Evolutionary conservation across 1,140 invertebrate genomes (phyloP).

Genomic region (Chlorops oryzae): DNA sequence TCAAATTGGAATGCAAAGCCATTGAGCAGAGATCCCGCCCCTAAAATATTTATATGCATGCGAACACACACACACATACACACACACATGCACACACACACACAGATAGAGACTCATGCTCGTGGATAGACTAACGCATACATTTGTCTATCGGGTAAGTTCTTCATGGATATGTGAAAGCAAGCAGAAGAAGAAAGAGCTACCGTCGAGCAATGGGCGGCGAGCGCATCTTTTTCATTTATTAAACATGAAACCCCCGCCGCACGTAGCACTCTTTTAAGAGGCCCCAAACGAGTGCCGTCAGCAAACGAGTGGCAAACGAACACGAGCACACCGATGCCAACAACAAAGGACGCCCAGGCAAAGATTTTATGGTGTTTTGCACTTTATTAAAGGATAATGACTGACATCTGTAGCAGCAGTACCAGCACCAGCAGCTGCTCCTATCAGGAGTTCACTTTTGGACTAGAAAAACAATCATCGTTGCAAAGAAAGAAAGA

Average conservation of each 20-base stretch:
- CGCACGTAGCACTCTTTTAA: too few species aligned
- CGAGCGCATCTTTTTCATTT: too few species aligned
- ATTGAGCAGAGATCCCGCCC: conserved; percentile 27
- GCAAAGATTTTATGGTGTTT: not conserved
- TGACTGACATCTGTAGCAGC: not conserved
- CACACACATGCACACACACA: not conserved
- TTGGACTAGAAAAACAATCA: too few species aligned
- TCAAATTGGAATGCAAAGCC: conserved; percentile 39
- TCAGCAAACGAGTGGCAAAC: too few species aligned
- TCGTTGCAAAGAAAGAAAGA: too few species aligned
- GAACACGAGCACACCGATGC: not conserved
- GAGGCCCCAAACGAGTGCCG: too few species aligned
- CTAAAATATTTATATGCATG: conserved; percentile 28
- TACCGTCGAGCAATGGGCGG: too few species aligned
- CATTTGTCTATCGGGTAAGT: not conserved
- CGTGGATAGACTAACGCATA: not conserved
- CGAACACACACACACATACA: not conserved
- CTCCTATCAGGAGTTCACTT: too few species aligned
- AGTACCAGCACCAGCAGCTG: too few species aligned
- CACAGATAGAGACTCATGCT: not conserved
- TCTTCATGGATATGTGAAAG: too few species aligned
- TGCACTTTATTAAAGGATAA: not conserved
- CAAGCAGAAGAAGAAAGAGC: too few species aligned
- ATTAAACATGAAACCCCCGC: too few species aligned
- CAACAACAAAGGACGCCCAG: not conserved